Evolutionary conservation across 2,888 invertebrate species (phyloP).

Genomic region (Drosophila diplacantha): DNA sequence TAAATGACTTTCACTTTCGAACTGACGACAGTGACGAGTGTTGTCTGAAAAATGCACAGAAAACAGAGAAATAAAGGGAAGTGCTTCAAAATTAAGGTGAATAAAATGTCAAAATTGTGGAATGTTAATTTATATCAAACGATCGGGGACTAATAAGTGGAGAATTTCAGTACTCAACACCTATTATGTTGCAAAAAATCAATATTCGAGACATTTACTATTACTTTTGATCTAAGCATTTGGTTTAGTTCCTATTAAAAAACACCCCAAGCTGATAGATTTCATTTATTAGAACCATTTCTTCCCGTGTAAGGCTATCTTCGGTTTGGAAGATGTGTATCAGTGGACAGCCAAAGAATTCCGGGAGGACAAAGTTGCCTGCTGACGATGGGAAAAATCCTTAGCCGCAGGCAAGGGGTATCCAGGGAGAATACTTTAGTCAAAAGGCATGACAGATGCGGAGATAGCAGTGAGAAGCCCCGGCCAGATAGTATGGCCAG

Average conservation of each 20-base stretch:
- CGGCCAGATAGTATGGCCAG: no score
- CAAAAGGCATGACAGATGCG: conserved; percentile 60
- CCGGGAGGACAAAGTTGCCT: conserved; percentile 35
- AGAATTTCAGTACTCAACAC: no score
- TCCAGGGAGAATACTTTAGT: conserved; percentile 7
- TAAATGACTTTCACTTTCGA: conserved; percentile 62
- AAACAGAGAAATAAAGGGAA: neutral
- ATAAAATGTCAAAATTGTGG: neutral
- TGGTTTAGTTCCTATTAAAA: neutral
- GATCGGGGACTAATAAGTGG: no score
- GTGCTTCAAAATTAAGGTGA: neutral
- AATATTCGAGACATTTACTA: no score
- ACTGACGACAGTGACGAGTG: conserved; percentile 15
- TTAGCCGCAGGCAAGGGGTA: conserved; percentile 2
- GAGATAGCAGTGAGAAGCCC: conserved; percentile 31
- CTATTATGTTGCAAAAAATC: no score
- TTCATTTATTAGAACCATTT: neutral
- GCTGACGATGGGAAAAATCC: conserved; percentile 23
- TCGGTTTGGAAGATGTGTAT: conserved; percentile 7
- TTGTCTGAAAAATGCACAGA: neutral
- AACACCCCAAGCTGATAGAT: neutral
- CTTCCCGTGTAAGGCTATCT: conserved; percentile 4
- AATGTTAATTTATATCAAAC: no score
- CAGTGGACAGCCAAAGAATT: conserved; percentile 12
- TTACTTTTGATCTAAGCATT: no score